phyloP scores from a whole-genome alignment of 1,140 invertebrate species.

The Platyura marginata region DNA sequence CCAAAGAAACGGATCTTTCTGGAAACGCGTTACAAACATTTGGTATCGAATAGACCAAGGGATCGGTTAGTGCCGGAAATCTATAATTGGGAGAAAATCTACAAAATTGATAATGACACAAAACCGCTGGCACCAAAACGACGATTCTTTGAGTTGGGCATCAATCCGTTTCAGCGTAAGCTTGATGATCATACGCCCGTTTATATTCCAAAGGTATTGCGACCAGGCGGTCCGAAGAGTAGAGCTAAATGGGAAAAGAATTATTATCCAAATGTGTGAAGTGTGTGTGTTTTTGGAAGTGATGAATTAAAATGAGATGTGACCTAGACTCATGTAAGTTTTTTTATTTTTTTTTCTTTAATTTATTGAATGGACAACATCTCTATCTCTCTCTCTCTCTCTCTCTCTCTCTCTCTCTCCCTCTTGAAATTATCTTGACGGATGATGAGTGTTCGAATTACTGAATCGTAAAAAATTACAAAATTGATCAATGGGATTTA shows the following conservation, averaged over 20 bases:
- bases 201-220: constrained; percentile 43
- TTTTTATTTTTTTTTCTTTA: too few relatives aligned
- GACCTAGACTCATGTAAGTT: too few relatives aligned
- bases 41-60: constrained; percentile 41
- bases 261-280: constrained; percentile 42
- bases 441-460: too few relatives aligned
- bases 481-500: too few relatives aligned
- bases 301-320: too few relatives aligned
- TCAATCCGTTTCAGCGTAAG: constrained; percentile 34
- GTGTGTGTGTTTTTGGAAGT: too few relatives aligned
- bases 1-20: constrained; percentile 44
- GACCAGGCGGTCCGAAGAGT: constrained; percentile 33
- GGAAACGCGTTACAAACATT: constrained; percentile 43
- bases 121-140: constrained; percentile 42
- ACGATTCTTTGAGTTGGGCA: constrained; percentile 41
- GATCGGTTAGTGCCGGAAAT: constrained; percentile 40
- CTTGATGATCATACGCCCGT: constrained; percentile 40
- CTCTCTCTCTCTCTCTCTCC: too few relatives aligned
- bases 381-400: too few relatives aligned
- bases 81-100: constrained; percentile 59
- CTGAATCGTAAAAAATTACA: too few relatives aligned
- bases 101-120: constrained; percentile 46
- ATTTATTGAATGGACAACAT: too few relatives aligned
- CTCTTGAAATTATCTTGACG: too few relatives aligned
- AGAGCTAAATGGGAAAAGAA: constrained; percentile 35